A percentile compares a stretch with the other conserved stretches of the same genome.
Evolutionary conservation across 2,888 invertebrate species (phyloP).

Genomic region (Cyclophora punctaria): DNA sequence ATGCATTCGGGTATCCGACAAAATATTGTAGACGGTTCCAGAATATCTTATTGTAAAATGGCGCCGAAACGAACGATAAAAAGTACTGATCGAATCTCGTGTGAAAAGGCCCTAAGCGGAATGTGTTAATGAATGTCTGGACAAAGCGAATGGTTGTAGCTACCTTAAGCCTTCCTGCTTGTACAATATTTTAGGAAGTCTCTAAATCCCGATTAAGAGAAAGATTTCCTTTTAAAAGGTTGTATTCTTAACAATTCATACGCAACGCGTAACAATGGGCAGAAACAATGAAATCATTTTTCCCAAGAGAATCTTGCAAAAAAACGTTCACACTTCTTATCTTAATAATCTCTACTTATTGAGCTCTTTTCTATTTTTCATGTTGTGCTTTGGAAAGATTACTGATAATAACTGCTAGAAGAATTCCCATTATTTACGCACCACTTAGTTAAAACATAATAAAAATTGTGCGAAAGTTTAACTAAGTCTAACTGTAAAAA

Average conservation of each 20-base stretch:
- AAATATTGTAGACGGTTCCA: conserved; percentile 44
- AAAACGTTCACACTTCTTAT: conserved; percentile 37
- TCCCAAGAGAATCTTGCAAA: conserved; percentile 34
- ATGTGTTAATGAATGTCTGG: conserved; percentile 31
- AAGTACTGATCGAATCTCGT: conserved; percentile 19
- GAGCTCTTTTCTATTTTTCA: conserved; percentile 33
- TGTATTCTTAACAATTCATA: conserved; percentile 21
- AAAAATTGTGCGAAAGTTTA: background rate
- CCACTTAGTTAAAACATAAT: background rate
- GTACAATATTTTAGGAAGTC: conserved; percentile 35
- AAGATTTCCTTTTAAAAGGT: conserved; percentile 29
- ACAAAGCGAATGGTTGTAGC: conserved; percentile 22
- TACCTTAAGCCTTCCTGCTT: conserved; percentile 34
- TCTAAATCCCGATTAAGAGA: conserved; percentile 31
- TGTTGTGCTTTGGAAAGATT: conserved; percentile 36
- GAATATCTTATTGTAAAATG: conserved; percentile 43
- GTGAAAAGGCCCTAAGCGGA: conserved; percentile 17
- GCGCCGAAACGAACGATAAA: conserved; percentile 38
- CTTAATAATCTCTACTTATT: conserved; percentile 25
- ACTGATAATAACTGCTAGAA: conserved; percentile 27
- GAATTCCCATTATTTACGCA: conserved; percentile 1
- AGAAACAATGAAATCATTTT: conserved; percentile 30
- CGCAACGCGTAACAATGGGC: conserved; percentile 36
- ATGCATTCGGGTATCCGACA: conserved; percentile 56
- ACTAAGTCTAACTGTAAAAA: background rate